phyloP scores from a whole-genome alignment of 2,797 vertebrate species.

The Microctenopoma steveboyesi region DNA sequence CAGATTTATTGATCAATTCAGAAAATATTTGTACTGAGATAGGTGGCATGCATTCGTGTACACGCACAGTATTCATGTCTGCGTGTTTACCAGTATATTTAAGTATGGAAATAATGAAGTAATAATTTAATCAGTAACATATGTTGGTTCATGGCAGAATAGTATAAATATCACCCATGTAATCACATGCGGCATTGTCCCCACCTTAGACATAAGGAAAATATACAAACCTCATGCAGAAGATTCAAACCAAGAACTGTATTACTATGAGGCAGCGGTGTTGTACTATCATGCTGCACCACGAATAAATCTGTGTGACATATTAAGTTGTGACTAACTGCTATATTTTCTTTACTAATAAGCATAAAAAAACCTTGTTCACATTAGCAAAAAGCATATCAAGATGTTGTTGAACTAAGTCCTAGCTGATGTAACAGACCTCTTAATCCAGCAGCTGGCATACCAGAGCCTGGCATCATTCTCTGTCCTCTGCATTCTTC shows the following conservation, averaged over 20 bases:
- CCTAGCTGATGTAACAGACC: slow-evolving; percentile 59
- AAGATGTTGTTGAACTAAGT: slow-evolving; percentile 40
- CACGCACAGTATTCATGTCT: neutral
- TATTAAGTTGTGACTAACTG: slow-evolving; percentile 18
- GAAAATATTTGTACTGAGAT: neutral
- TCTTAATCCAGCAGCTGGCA: slow-evolving; percentile 53
- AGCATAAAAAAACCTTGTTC: slow-evolving; percentile 29
- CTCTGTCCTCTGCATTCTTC: slow-evolving; percentile 54
- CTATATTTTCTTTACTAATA: slow-evolving; percentile 20
- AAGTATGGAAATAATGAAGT: neutral
- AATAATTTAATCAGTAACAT: neutral
- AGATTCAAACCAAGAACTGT: too few species aligned
- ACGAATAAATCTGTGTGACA: neutral
- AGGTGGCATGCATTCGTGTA: neutral
- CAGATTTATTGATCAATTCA: slow-evolving; percentile 11
- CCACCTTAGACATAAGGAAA: slow-evolving; percentile 4
- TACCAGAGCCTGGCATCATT: slow-evolving; percentile 42
- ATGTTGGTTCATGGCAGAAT: neutral
- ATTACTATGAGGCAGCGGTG: too few species aligned
- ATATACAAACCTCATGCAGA: too few species aligned
- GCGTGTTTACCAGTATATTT: neutral
- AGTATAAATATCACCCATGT: neutral
- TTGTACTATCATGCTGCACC: too few species aligned
- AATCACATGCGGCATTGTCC: slow-evolving; percentile 1
- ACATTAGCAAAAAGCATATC: slow-evolving; percentile 28